A percentile compares a stretch with the other conserved stretches of the same genome.
Conservation (phyloP, 2,113 vertebrate genomes). For the Onychorhynchus coronatus region DNA sequence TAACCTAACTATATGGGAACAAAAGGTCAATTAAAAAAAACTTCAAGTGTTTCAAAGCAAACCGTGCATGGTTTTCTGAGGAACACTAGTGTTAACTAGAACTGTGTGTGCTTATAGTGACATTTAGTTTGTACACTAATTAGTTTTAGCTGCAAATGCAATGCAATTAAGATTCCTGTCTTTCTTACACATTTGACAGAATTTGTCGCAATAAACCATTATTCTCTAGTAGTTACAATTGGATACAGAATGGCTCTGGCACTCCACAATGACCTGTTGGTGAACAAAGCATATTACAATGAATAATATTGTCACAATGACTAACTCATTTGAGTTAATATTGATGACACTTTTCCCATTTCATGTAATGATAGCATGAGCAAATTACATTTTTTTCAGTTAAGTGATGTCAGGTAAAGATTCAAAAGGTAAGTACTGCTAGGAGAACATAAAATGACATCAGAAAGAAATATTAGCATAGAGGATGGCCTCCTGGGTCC, state of each 20-base stretch:
- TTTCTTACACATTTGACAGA: background rate
- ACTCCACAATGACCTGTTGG: background rate
- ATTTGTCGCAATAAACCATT: background rate
- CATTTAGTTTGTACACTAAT: background rate
- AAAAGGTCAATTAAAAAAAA: background rate
- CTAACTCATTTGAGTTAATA: background rate
- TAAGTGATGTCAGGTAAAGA: background rate
- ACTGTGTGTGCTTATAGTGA: background rate
- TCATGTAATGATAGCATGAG: background rate
- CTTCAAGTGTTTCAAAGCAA: background rate
- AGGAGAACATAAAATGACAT: background rate
- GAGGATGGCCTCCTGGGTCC: background rate
- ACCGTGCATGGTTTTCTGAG: background rate
- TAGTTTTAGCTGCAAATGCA: background rate
- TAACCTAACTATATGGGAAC: background rate
- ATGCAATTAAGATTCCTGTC: background rate
- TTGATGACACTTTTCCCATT: background rate
- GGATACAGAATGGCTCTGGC: background rate
- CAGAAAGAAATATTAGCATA: background rate
- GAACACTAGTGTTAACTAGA: background rate
- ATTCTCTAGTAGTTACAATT: background rate
- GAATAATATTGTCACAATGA: background rate
- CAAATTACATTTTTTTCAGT: background rate
- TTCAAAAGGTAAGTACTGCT: background rate
- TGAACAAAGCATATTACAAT: background rate